Evolutionary conservation across 2,797 vertebrate species (phyloP).

Genomic region (Lepus townsendii): DNA sequence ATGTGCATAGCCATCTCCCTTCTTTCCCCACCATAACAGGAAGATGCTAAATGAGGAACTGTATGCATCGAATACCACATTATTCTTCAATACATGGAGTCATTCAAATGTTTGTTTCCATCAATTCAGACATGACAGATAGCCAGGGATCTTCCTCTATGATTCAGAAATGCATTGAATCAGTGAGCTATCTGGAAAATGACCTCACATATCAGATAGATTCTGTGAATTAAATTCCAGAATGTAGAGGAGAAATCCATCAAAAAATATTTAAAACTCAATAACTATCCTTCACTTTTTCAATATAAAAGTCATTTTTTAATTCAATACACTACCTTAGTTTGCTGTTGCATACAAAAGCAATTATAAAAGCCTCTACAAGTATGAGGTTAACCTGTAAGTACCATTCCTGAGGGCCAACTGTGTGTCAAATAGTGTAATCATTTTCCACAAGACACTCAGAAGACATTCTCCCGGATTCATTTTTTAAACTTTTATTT

Average conservation of each 20-base stretch:
- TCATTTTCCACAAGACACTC: neutral
- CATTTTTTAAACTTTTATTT: neutral
- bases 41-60: slow-evolving; percentile 37
- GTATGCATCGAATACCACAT: neutral
- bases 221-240: neutral
- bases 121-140: slow-evolving; percentile 25
- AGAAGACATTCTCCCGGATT: neutral
- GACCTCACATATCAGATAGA: slow-evolving; percentile 17
- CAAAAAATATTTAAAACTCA: neutral
- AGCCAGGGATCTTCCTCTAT: neutral
- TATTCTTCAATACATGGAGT: slow-evolving; percentile 50
- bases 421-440: neutral
- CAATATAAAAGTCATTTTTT: neutral
- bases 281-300: neutral
- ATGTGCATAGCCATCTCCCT: neutral
- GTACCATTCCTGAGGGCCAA: neutral
- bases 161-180: slow-evolving; percentile 17
- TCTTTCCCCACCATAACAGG: neutral
- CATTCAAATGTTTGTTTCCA: neutral
- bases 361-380: neutral
- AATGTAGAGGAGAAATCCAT: slow-evolving; percentile 24
- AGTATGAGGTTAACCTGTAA: neutral
- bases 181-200: slow-evolving; percentile 9
- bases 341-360: neutral
- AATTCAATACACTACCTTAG: slow-evolving; percentile 1